Evolutionary conservation across 2,888 invertebrate genomes (phyloP).

Genomic region (Cryptus viduatorius): DNA sequence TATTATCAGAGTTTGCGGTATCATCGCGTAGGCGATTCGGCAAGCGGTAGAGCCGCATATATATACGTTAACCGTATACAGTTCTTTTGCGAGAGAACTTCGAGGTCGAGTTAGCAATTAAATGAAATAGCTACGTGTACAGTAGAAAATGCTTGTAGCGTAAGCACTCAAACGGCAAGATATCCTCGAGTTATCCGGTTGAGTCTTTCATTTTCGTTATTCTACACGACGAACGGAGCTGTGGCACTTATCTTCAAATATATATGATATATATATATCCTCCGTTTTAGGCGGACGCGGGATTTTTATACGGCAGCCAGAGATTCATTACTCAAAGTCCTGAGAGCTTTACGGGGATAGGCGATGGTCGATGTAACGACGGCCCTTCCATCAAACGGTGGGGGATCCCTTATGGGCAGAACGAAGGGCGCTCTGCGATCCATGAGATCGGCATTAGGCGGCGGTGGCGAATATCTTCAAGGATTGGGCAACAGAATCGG

Average conservation of each 20-base stretch:
- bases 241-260: background rate
- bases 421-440: constrained; percentile 83
- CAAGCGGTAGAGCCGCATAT: background rate
- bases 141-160: background rate
- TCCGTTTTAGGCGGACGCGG: background rate
- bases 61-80: background rate
- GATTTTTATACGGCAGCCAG: background rate
- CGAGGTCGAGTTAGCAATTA: constrained; percentile 13
- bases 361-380: constrained; percentile 81
- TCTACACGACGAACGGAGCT: background rate
- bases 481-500: constrained; percentile 82
- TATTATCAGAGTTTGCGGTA: constrained; percentile 71
- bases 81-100: background rate
- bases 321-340: constrained; percentile 6
- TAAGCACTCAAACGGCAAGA: background rate
- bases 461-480: constrained; percentile 83
- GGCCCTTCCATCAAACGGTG: constrained; percentile 74
- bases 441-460: constrained; percentile 82
- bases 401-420: constrained; percentile 81
- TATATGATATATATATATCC: background rate
- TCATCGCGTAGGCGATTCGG: constrained; percentile 32
- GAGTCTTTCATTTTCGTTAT: background rate
- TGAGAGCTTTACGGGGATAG: background rate
- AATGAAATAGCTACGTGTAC: background rate
- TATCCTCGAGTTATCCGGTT: background rate